Evolutionary conservation across 2,888 invertebrate genomes (phyloP), one percentile per base, ranked within the genome.

Genomic region (Oscheius sp.): DNA sequence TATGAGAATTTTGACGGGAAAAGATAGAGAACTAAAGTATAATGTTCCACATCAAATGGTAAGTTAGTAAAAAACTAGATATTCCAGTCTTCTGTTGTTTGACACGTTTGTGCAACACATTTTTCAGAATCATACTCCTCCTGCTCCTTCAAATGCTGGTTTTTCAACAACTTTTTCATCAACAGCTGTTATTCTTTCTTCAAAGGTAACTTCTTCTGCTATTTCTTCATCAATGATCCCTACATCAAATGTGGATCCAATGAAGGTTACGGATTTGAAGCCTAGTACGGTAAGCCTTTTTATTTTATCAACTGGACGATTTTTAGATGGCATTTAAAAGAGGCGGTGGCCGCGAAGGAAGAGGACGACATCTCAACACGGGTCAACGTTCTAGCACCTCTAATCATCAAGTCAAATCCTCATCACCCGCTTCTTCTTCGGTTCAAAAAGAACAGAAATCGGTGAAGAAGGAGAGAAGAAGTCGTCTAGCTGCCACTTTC

Each of bases 281-380:
- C 63, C 63, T 14, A 49, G 63, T 38, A 64, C 63, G 20, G 63
- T 64, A 17, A 33, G 33, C 44, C 28, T 54, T 54, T 54, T 22
- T 22, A 20, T 22, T 24, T 14, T 2, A 26, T 50, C 14, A 14
- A 8, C 2, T 22, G 47, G 22, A 47, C 47, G 9, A 17, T 2
- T 54, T 54, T 20, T 17, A 54, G 54, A 33, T 54, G 8, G 12
- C 8, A 47, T 20, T 54, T 20, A 54, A 33, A 20, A 32, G 54
- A n/a, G 54, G 54, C 6, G 33, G 33, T 9, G 47, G 47, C 4
- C 47, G 47, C 20, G 22, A 26, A 5, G 47, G 47, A 20, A 26
- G 22, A 47, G 24, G 47, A 47, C 2, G 36, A 36, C n/a, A n/a
- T n/a, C n/a, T n/a, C n/a, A 6, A 41, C 12, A 2, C 41, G 4